Conservation (phyloP, 2,797 vertebrate genomes). For the Pelochelys cantorii region DNA sequence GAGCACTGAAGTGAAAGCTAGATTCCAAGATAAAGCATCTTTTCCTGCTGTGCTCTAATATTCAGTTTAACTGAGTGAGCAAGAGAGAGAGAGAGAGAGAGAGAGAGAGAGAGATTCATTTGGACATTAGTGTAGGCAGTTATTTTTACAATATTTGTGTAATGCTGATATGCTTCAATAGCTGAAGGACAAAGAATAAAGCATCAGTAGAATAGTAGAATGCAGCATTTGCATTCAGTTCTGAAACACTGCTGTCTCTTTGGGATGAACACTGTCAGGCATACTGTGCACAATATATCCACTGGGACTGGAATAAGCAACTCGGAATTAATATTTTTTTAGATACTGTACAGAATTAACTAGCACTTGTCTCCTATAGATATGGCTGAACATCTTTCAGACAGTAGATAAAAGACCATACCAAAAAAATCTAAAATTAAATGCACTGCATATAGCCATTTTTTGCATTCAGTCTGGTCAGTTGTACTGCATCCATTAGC, state of each 20-base stretch:
- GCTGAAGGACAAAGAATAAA: slow-evolving; percentile 27
- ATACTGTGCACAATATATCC: neutral
- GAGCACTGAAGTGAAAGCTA: neutral
- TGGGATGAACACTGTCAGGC: neutral
- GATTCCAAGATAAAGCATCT: neutral
- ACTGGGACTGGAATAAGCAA: neutral
- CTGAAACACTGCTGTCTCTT: neutral
- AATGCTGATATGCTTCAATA: slow-evolving; percentile 23
- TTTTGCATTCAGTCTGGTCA: neutral
- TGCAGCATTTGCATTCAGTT: neutral
- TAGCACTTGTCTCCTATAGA: neutral
- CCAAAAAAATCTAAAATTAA: neutral
- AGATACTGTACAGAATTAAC: neutral
- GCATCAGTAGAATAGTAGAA: slow-evolving; percentile 19
- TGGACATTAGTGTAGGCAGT: slow-evolving; percentile 25
- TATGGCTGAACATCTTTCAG: neutral
- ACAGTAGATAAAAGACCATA: neutral
- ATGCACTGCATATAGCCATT: neutral
- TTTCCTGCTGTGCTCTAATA: slow-evolving; percentile 8
- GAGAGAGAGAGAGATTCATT: slow-evolving; percentile 23
- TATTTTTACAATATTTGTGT: slow-evolving; percentile 20
- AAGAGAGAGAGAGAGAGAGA: slow-evolving; percentile 2
- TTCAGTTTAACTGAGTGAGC: neutral
- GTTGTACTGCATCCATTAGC: neutral
- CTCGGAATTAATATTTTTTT: neutral